Percentiles rank a stretch among this genome's conserved stretches.
phyloP scores from a whole-genome alignment of 2,113 vertebrate genomes.

The Promerops cafer region DNA sequence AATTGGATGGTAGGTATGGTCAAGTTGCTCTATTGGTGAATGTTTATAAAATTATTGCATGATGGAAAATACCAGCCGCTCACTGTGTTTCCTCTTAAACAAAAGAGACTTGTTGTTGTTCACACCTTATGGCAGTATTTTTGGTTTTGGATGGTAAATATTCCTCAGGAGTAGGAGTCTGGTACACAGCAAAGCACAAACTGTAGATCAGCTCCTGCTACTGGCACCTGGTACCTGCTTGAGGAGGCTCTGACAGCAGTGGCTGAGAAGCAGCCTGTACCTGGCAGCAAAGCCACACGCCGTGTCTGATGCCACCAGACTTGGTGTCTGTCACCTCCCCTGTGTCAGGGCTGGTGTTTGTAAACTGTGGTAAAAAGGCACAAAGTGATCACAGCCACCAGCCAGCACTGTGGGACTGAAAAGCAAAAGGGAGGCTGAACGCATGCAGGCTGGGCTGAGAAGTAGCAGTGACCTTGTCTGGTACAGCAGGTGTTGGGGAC shows the following conservation, averaged over 20 bases:
- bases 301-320: not conserved
- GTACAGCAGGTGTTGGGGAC: not conserved
- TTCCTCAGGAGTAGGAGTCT: slow-evolving; percentile 42
- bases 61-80: slow-evolving; percentile 10
- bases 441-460: not conserved
- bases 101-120: slow-evolving; percentile 40
- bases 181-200: slow-evolving; percentile 1
- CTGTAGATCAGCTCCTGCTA: not conserved
- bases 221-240: not conserved
- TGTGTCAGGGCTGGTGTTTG: not conserved
- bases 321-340: not conserved
- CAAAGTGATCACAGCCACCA: not conserved
- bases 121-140: slow-evolving; percentile 64
- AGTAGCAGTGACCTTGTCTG: accelerated
- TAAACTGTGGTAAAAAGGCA: not conserved
- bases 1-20: not conserved
- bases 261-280: not conserved
- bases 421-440: not conserved
- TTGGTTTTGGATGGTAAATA: slow-evolving; percentile 47
- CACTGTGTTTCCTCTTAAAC: slow-evolving; percentile 34
- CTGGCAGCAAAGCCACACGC: not conserved
- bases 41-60: not conserved
- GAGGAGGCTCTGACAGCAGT: not conserved
- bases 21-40: not conserved
- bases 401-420: not conserved